A percentile compares a stretch with the other conserved stretches of the same genome.
These are phyloP conservation scores for Brenthis ino DNA, from an alignment of 2,888 invertebrate genomes.

Conservation along the genomic window DNA sequence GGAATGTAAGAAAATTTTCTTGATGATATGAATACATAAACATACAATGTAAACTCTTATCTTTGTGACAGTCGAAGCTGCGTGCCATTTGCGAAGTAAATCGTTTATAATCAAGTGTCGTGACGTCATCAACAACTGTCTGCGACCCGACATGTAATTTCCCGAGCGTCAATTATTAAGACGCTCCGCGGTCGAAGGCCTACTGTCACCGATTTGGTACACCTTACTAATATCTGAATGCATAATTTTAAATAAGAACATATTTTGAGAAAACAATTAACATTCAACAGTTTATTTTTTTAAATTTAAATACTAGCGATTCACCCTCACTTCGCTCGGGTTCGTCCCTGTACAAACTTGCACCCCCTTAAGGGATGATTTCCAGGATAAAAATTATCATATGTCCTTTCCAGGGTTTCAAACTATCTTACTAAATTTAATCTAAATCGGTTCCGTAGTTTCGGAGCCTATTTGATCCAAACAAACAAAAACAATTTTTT, in stretches of 20 bases:
- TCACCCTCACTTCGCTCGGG: too few relatives aligned
- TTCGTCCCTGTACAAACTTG: too few relatives aligned
- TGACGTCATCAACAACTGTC: conserved; percentile 82
- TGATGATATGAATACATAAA: conserved; percentile 17
- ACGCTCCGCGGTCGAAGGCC: conserved; percentile 66
- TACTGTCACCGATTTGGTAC: conserved; percentile 68
- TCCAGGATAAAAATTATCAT: too few relatives aligned
- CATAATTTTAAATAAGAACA: conserved; percentile 8
- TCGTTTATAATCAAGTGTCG: conserved; percentile 77
- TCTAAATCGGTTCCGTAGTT: too few relatives aligned
- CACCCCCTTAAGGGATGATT: too few relatives aligned
- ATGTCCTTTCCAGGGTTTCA: too few relatives aligned
- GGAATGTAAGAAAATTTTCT: background rate
- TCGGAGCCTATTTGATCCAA: too few relatives aligned
- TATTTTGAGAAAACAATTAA: too few relatives aligned
- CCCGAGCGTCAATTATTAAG: conserved; percentile 79
- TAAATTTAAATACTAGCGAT: too few relatives aligned
- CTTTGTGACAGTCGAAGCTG: conserved; percentile 34
- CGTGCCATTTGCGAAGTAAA: conserved; percentile 67
- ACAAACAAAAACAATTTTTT: too few relatives aligned
- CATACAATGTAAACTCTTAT: conserved; percentile 36
- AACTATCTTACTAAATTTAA: too few relatives aligned
- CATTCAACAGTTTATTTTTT: too few relatives aligned
- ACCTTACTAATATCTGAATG: conserved; percentile 48
- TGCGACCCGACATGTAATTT: conserved; percentile 78